These are phyloP conservation scores for Ypsolopha sequella DNA, from an alignment of 2,888 invertebrate species.

Conservation along the genomic window DNA sequence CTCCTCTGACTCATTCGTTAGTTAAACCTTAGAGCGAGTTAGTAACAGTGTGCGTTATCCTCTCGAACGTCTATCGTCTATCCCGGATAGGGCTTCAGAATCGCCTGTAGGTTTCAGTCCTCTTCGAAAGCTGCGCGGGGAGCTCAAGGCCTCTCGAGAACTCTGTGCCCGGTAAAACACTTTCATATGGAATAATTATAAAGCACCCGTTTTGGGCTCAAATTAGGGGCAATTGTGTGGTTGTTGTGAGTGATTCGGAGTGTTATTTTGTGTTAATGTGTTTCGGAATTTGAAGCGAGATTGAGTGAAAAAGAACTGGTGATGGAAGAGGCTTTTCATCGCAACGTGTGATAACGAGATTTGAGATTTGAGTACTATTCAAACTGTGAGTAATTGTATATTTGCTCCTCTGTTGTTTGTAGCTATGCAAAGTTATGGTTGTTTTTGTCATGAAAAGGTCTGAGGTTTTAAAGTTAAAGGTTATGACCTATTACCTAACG, in stretches of 20 bases:
- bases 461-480: conserved; percentile 44
- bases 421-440: conserved; percentile 20
- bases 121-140: conserved; percentile 34
- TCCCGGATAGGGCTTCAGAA: conserved; percentile 55
- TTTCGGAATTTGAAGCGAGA: conserved; percentile 5
- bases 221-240: neutral
- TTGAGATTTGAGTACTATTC: conserved; percentile 17
- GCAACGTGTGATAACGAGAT: neutral
- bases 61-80: conserved; percentile 26
- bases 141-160: conserved; percentile 11
- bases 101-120: conserved; percentile 55
- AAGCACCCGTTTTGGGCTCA: conserved; percentile 37
- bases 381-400: conserved; percentile 29
- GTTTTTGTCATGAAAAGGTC: conserved; percentile 14
- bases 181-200: conserved; percentile 53
- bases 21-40: conserved; percentile 31
- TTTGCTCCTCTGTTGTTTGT: conserved; percentile 28
- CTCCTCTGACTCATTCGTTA: conserved; percentile 43
- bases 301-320: neutral
- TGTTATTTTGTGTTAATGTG: conserved; percentile 14
- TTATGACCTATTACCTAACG: conserved; percentile 57
- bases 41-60: conserved; percentile 9
- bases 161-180: conserved; percentile 19
- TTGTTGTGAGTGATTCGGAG: conserved; percentile 8
- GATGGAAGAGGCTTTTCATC: neutral